A percentile compares a stretch with the other conserved stretches of the same genome.
These are phyloP conservation scores for Ramphastos sulfuratus DNA, from an alignment of 2,113 vertebrate species.

Conservation along the genomic window DNA sequence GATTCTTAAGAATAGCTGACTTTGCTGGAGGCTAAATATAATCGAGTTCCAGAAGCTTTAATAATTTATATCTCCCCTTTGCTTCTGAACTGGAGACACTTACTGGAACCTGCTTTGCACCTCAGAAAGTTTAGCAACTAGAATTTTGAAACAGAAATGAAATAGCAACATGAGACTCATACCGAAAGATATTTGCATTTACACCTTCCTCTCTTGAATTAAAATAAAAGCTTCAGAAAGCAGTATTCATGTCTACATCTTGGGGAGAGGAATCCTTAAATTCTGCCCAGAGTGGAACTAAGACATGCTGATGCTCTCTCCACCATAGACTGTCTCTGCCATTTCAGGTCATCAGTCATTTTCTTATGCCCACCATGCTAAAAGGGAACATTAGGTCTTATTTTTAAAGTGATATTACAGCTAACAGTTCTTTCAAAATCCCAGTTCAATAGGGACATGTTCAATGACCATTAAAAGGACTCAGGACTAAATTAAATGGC, in stretches of 20 bases:
- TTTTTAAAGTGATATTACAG: neutral
- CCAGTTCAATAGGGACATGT: neutral
- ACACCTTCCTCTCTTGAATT: conserved; percentile 8
- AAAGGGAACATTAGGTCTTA: neutral
- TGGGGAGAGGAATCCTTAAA: neutral
- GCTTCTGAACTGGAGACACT: conserved; percentile 26
- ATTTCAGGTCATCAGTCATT: neutral
- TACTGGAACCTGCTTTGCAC: conserved; percentile 45
- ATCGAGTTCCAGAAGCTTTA: neutral
- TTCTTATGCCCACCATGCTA: neutral
- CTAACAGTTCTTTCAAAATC: neutral
- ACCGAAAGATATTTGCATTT: conserved; percentile 64
- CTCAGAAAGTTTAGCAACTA: conserved; percentile 48
- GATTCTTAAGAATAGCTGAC: neutral
- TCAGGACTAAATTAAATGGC: neutral
- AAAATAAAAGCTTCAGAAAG: conserved; percentile 45
- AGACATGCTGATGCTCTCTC: neutral
- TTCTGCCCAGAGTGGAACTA: neutral
- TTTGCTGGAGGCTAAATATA: neutral
- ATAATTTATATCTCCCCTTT: neutral
- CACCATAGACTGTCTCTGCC: neutral
- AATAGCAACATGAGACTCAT: conserved; percentile 22
- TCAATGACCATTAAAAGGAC: neutral
- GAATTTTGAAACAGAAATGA: conserved; percentile 55
- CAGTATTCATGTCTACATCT: neutral